Base-by-base conservation (phyloP, 2,888 invertebrate species). In the Griposia aprilina region DNA sequence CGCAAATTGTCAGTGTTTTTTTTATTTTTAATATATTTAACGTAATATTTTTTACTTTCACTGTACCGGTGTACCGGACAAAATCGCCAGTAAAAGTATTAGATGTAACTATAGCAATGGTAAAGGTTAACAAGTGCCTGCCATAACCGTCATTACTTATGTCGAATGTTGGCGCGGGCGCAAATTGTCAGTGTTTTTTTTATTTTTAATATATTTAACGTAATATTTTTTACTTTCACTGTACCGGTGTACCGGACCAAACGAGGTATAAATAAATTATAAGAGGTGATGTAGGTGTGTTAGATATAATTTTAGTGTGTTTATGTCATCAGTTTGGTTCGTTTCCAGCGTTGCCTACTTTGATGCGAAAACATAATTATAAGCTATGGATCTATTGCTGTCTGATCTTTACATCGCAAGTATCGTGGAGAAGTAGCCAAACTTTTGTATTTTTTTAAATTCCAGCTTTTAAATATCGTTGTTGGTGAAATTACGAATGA, bases 191-290 rank as follows among this genome's bases (percentile, higher is more conserved):
- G 69, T 26, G 67, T n/a, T 80, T 74, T 74, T 77, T 81, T 41
- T n/a, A n/a, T n/a, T 85, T 87, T 83, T 72, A 79, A 76, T 85
- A 78, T 70, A 36, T 76, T 76, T 41, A 70, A 85, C 57, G 36
- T 78, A 60, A 77, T 78, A 83, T 82, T 82, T 85, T 88, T 85
- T 80, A 90, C 90, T 90, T 90, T 90, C 90, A 85, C 90, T 86
- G 78, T 63, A 79, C 60, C 67, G 15, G 4, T n/a, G 36, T 41
- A 73, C 26, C 45, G 30, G 55, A 45, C 30, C 67, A 50, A 52
- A 67, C 79, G 7, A 72, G 79, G 74, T 74, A 62, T 66, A 74
- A 48, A 71, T 71, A 74, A 10, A 71, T 17, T 4, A 1, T 48
- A 0, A 65, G 57, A 74, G 79, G 0, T 60, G 62, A 10, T 30